Base-by-base conservation (phyloP, 1,140 invertebrate species). In the Scylla paramamosain region DNA sequence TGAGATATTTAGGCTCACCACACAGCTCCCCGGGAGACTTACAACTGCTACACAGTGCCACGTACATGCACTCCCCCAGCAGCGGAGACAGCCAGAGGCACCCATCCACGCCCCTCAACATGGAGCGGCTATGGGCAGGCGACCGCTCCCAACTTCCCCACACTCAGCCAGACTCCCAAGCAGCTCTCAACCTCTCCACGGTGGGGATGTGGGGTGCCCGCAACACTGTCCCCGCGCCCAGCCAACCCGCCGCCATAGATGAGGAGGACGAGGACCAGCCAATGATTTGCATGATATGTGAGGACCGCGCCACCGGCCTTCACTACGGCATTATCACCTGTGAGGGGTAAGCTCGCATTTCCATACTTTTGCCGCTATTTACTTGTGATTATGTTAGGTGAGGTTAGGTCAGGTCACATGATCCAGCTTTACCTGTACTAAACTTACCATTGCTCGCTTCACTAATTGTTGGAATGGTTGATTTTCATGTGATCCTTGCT, bases 251-350 rank as follows among this genome's bases (percentile, higher is more conserved):
- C 31, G 48, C 93, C 29, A 86, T 92, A 46, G 93, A 94, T 25
- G 96, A 96, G 32, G 96, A 96, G 14, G 98, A 99, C 95, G 98
- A 99, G 95, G 99, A 99, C 95, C 98, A 99, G 97, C 99, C 98
- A 4, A 98, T 99, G 98, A 99, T 99, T 93, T 99, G 99, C 97
- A 99, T 99, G 98, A 99, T 99, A 95, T 99, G 99, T 97, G 99
- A 99, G 97, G 99, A 99, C 97, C 99, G 99, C 96, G 99, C 99
- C 32, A 99, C 99, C 0, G 99, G 99, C n/a, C 97, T 99, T 31
- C 99, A 99, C 97, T 99, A 99, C 96, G 99, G 99, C 46, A 99
- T 99, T 97, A 99, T 99, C 96, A 99, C 99, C 52, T 99, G 99
- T 97, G 99, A 99, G 97, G 99, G 99, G 97, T 98, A 96, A 97